Evolutionary conservation across 2,113 vertebrate species (phyloP), one percentile per base, ranked within the genome.

Genomic region (Poecilia latipinna): DNA sequence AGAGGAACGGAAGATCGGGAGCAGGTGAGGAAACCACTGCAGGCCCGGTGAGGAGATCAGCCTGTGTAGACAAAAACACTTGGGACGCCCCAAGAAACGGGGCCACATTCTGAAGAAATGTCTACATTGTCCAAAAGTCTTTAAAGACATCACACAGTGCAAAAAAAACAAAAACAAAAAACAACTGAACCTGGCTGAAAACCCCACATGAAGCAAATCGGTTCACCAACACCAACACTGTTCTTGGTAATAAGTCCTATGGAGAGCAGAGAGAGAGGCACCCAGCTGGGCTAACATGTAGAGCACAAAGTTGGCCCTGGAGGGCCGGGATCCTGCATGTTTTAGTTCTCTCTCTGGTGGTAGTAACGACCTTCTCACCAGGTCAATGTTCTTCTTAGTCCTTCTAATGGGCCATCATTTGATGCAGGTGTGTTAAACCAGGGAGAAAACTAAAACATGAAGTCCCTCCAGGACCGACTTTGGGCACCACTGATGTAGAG

Each of bases 191-290:
- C 77, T 48, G 57, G 44, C 77, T 75, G 29, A 83, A 72, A 26
- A 65, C 63, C 7, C 78, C 62, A 62, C 29, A 81, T 48, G 44
- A 48, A 48, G 19, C 44, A 48, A 48, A 2, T 37, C 70, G 8
- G 8, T 35, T 35, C 63, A 29, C 4, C 42, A 60, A 82, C 77
- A 1, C n/a, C 73, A 84, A 85, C 84, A 88, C 89, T 85, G 78
- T 60, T 68, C 68, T 75, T 83, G 85, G 78, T 84, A 86, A 80
- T 28, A 28, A 57, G 17, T 44, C 24, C 24, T 75, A 37, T 39
- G 66, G 22, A 13, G 70, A 65, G 72, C 1, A 42, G 35, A 63
- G 63, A 37, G n/a, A 3, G 60, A 44, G 51, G 44, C 31, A n/a
- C 17, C 28, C 51, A 42, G 68, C 2, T 15, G 42, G 72, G 48